Percentiles rank a stretch among this genome's conserved stretches.
Conservation (phyloP, 2,113 vertebrate genomes). For the Penelope pileata region DNA sequence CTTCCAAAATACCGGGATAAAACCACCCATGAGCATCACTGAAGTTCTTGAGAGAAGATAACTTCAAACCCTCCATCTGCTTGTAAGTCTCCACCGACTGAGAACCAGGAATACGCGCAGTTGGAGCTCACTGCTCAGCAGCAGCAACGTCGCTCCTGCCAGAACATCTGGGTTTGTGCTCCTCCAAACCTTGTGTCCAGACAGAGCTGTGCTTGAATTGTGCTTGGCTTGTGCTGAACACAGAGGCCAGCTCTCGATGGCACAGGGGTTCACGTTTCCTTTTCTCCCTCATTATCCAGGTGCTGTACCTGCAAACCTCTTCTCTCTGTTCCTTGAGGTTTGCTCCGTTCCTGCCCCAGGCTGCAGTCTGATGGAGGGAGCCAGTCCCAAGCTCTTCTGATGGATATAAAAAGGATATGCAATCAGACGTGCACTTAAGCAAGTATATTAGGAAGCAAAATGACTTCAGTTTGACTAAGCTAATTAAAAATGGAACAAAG, state of each 20-base stretch:
- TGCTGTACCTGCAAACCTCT: not conserved
- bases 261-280: not conserved
- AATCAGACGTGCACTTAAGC: conserved; percentile 44
- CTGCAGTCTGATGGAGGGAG: conserved; percentile 6
- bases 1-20: not conserved
- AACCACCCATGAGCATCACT: not conserved
- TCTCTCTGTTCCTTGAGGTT: not conserved
- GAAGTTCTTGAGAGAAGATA: fast-evolving
- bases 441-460: conserved; percentile 45
- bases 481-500: conserved; percentile 71
- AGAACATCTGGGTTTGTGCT: not conserved
- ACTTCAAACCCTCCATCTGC: not conserved
- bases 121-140: not conserved
- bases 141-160: fast-evolving
- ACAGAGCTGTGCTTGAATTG: not conserved
- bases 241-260: not conserved
- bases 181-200: not conserved
- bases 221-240: too few relatives aligned
- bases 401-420: conserved; percentile 41
- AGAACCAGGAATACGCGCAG: fast-evolving
- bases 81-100: not conserved
- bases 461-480: conserved; percentile 49
- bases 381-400: not conserved
- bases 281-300: not conserved
- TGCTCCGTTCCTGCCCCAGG: conserved; percentile 27